Conservation (phyloP, 2,797 vertebrate genomes). For the Pyrocephalus nanus region DNA sequence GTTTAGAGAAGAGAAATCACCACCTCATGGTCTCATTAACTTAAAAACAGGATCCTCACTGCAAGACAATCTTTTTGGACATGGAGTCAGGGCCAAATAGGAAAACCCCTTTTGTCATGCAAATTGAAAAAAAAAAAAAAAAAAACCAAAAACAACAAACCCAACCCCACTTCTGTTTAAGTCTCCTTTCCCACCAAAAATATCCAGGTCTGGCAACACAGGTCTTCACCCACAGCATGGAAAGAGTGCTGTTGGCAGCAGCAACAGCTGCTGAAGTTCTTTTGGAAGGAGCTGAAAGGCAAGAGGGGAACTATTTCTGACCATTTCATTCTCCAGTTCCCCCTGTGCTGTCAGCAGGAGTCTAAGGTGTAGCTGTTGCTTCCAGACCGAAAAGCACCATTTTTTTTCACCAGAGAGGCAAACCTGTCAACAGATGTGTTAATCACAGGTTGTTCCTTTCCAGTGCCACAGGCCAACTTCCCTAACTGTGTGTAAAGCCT, state of each 20-base stretch:
- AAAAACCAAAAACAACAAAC: neutral
- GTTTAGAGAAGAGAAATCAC: neutral
- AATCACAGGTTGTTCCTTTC: neutral
- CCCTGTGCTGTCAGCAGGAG: neutral
- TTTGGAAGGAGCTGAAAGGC: neutral
- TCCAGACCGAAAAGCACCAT: neutral
- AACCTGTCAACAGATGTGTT: neutral
- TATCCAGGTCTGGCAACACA: neutral
- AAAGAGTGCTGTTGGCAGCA: neutral
- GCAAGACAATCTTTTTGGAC: neutral
- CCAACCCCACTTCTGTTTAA: neutral
- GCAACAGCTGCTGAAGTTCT: neutral
- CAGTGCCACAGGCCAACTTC: neutral
- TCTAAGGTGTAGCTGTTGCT: neutral
- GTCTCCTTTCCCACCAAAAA: neutral
- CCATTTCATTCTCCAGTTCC: neutral
- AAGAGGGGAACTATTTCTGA: neutral
- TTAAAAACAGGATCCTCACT: neutral
- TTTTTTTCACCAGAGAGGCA: neutral
- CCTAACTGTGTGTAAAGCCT: neutral
- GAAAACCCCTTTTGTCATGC: neutral
- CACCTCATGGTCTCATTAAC: neutral
- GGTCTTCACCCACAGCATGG: neutral
- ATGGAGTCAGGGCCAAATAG: neutral
- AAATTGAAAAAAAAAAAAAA: neutral